Percentiles rank a stretch among this genome's conserved stretches.
Conservation (phyloP, 1,140 invertebrate species). For the Hypothenemus hampei region DNA sequence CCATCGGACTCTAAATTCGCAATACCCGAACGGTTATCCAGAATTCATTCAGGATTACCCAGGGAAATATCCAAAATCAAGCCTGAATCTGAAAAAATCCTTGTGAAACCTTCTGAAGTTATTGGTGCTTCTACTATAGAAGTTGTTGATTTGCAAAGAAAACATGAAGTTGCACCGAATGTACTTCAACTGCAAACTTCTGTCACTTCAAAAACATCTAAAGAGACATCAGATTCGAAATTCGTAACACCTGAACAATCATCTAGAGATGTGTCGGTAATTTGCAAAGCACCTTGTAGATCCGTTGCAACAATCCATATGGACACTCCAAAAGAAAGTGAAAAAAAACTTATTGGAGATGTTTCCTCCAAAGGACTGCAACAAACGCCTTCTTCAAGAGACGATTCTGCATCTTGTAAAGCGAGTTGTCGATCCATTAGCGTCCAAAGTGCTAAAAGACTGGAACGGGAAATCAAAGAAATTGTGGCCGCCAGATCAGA, state of each 20-base stretch:
- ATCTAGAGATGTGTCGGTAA: conserved; percentile 3
- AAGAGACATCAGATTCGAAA: background rate
- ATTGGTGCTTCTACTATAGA: no score
- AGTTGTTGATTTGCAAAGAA: no score
- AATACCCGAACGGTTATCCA: no score
- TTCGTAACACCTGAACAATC: conserved; percentile 2
- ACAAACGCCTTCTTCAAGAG: conserved; percentile 14
- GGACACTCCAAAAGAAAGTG: background rate
- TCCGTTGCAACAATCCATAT: background rate
- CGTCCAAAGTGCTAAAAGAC: conserved; percentile 8
- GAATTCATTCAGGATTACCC: no score
- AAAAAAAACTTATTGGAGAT: conserved; percentile 8
- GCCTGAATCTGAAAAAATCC: no score
- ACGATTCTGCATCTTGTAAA: conserved; percentile 18
- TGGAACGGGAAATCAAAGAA: conserved; percentile 3
- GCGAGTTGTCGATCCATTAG: conserved; percentile 18
- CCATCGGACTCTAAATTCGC: no score
- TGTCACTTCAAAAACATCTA: background rate
- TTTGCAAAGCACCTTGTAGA: conserved; percentile 11
- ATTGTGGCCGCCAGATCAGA: conserved; percentile 1
- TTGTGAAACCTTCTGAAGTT: no score
- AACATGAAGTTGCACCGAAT: no score
- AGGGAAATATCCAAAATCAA: no score
- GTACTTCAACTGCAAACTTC: no score
- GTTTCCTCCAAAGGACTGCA: conserved; percentile 6